These are phyloP conservation scores for Corbicula japonica DNA, from an alignment of 2,888 invertebrate species.

Conservation along the genomic window DNA sequence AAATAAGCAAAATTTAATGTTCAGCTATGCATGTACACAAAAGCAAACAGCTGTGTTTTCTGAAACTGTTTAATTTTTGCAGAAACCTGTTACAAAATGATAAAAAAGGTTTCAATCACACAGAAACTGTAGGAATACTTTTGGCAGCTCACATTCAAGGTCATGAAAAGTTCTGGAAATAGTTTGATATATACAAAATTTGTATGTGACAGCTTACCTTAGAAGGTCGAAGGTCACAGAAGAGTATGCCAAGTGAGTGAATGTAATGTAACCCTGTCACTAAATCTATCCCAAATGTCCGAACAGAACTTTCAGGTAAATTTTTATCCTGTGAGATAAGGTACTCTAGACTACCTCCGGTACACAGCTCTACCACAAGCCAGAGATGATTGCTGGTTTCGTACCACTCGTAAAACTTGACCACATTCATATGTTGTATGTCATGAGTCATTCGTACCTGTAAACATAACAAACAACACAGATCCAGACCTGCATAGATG, in stretches of 20 bases:
- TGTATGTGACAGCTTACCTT: slow-evolving; percentile 77
- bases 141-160: too few relatives aligned
- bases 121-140: too few relatives aligned
- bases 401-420: slow-evolving; percentile 87
- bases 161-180: neutral
- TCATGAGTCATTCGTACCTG: slow-evolving; percentile 87
- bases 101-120: too few relatives aligned
- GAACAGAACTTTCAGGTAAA: slow-evolving; percentile 85
- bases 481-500: neutral
- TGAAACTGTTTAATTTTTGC: too few relatives aligned
- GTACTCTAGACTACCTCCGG: slow-evolving; percentile 84
- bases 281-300: slow-evolving; percentile 84
- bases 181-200: neutral
- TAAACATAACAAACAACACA: neutral
- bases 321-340: slow-evolving; percentile 84
- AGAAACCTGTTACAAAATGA: too few relatives aligned
- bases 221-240: slow-evolving; percentile 85
- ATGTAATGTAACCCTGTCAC: slow-evolving; percentile 86
- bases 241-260: slow-evolving; percentile 85
- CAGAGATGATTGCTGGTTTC: slow-evolving; percentile 87
- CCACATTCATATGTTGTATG: slow-evolving; percentile 85
- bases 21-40: too few relatives aligned
- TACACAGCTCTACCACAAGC: slow-evolving; percentile 87
- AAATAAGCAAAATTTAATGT: too few relatives aligned
- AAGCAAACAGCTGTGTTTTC: too few relatives aligned